Percentiles rank a stretch among this genome's conserved stretches.
phyloP scores from a whole-genome alignment of 2,888 invertebrate genomes.

The Liopterus haemorrhoidalis region DNA sequence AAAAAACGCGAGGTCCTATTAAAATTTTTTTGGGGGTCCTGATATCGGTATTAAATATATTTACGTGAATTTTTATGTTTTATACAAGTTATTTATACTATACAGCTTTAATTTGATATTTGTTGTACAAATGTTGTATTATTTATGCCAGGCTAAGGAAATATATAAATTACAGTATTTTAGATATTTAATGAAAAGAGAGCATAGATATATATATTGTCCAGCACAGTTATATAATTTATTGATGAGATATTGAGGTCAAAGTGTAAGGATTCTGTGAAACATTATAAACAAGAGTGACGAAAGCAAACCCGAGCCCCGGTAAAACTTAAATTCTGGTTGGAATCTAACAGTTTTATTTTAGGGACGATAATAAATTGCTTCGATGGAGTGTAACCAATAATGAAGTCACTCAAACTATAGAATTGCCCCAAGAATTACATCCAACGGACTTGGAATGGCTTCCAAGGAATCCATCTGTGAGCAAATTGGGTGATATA shows the following conservation, averaged over 20 bases:
- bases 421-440: conserved; percentile 75
- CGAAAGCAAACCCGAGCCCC: neutral
- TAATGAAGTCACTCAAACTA: conserved; percentile 68
- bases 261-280: neutral
- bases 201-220: no score
- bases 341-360: conserved; percentile 29
- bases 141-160: no score
- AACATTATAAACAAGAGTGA: neutral
- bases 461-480: conserved; percentile 59
- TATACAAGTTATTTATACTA: no score
- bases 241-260: no score
- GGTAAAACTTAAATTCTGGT: no score
- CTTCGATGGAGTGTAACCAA: conserved; percentile 82
- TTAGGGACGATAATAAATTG: conserved; percentile 87
- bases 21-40: neutral
- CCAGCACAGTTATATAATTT: no score
- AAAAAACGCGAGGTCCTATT: neutral
- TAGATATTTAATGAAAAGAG: no score
- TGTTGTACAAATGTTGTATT: no score
- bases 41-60: conserved; percentile 11
- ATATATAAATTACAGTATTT: no score
- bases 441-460: conserved; percentile 88
- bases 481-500: conserved; percentile 61
- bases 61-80: no score
- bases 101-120: no score